Conservation (phyloP, 2,113 vertebrate species). For the Vanacampus margaritifer region DNA sequence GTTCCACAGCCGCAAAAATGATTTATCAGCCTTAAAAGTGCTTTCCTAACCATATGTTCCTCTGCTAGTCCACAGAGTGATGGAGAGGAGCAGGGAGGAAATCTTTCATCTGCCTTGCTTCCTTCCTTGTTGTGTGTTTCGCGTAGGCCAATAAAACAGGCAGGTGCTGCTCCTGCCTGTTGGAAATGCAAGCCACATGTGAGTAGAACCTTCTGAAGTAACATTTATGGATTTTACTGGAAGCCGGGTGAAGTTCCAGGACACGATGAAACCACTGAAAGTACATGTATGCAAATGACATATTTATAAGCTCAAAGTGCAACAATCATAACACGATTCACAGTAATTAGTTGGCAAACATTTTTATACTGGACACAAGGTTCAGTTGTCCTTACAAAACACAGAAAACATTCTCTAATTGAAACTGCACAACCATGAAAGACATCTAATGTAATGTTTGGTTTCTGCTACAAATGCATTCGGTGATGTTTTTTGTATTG, state of each 20-base stretch:
- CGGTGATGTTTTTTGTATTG: background rate
- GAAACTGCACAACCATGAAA: conserved; percentile 40
- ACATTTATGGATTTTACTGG: background rate
- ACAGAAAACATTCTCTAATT: conserved; percentile 47
- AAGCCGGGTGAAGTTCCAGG: background rate
- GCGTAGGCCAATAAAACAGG: background rate
- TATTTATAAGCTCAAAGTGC: background rate
- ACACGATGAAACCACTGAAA: background rate
- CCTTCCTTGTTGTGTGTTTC: conserved; percentile 10
- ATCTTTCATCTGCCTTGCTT: conserved; percentile 17
- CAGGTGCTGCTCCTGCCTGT: conserved; percentile 14
- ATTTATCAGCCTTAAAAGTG: background rate
- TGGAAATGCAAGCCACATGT: conserved; percentile 3
- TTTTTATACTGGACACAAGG: conserved; percentile 53
- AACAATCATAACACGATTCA: background rate
- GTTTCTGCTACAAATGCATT: background rate
- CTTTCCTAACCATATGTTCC: background rate
- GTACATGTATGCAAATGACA: background rate
- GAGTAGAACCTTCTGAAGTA: conserved; percentile 6
- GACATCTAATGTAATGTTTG: conserved; percentile 20
- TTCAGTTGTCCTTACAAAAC: conserved; percentile 55
- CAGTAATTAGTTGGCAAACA: conserved; percentile 6
- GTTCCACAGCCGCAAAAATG: background rate
- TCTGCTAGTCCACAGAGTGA: background rate
- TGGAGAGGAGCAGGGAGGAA: conserved; percentile 9